Evolutionary conservation across 2,888 invertebrate species (phyloP), one percentile per base, ranked within the genome.

Genomic region (Choristoneura rosaceana): DNA sequence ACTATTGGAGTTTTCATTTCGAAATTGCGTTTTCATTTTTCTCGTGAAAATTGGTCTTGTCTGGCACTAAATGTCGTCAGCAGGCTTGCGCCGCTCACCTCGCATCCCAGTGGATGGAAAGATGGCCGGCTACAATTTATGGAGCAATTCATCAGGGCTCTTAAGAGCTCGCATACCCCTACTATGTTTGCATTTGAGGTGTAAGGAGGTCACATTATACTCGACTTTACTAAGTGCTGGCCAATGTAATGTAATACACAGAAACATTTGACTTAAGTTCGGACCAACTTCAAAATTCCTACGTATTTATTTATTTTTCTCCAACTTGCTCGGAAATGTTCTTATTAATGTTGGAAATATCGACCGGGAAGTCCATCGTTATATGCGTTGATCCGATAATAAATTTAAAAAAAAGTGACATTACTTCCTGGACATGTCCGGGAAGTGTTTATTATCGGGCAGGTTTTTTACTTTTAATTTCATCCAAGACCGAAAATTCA

Each of bases 121-220:
- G 74, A 74, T 73, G 75, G 80, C 79, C 63, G 25, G 82, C 82
- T 80, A 83, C 80, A 82, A 85, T 87, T 86, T 87, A 87, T 86
- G 83, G 78, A 82, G 82, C 84, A 84, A 87, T 88, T 84, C 87
- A 87, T 87, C 86, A 87, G 82, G 77, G 80, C 80, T 82, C 79
- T 81, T 70, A 80, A 80, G 82, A 82, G 82, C 80, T 77, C 78
- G 77, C 77, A 70, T 47, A 62, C 64, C 41, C 69, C 50, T 41
- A 25, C 65, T 60, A 60, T 17, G 52, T 69, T 61, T 52, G 69
- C 61, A 61, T 69, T 68, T 50, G 52, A 47, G 63, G 63, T 15
- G 41, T 52, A 62, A 60, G 60, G 68, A 55, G 17, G 55, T 65
- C 50, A 34, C 55, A 14, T 61, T 62, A 61, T 69, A 69, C 50